Conservation (phyloP, 1,140 invertebrate genomes). For the Grapholita molesta region DNA sequence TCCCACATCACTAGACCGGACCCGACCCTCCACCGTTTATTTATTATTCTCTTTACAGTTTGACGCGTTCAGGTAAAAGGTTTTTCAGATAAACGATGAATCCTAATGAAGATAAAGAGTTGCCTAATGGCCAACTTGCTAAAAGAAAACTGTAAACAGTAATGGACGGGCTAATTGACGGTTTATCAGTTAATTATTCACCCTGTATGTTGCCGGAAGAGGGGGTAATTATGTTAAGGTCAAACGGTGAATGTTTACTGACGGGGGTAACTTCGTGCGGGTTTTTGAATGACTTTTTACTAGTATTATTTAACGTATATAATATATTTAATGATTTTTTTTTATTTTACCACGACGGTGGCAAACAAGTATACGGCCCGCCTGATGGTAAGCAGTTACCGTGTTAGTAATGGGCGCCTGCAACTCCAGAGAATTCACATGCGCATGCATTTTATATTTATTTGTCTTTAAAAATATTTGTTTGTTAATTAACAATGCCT, state of each 20-base stretch:
- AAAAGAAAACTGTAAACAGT: slow-evolving; percentile 40
- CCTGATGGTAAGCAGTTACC: no score
- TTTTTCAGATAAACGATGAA: slow-evolving; percentile 41
- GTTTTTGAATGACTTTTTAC: background rate
- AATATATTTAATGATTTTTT: no score
- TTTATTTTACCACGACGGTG: no score
- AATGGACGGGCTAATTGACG: slow-evolving; percentile 28
- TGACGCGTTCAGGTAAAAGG: slow-evolving; percentile 38
- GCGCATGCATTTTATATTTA: no score
- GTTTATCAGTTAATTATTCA: slow-evolving; percentile 22
- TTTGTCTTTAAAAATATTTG: no score
- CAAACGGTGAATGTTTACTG: background rate
- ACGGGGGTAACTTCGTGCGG: background rate
- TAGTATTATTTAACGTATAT: no score
- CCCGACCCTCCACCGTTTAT: slow-evolving; percentile 26
- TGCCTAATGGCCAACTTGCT: slow-evolving; percentile 30
- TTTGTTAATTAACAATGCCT: no score
- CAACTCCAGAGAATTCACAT: no score
- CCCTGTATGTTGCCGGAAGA: slow-evolving; percentile 1
- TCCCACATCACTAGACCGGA: background rate
- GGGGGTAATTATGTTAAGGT: background rate
- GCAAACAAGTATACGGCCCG: no score
- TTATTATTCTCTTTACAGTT: slow-evolving; percentile 38
- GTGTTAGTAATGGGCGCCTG: no score
- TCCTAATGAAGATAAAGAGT: slow-evolving; percentile 46